Evolutionary conservation across 2,888 invertebrate species (phyloP), one percentile per base, ranked within the genome.

Genomic region (Nasonia oneida): DNA sequence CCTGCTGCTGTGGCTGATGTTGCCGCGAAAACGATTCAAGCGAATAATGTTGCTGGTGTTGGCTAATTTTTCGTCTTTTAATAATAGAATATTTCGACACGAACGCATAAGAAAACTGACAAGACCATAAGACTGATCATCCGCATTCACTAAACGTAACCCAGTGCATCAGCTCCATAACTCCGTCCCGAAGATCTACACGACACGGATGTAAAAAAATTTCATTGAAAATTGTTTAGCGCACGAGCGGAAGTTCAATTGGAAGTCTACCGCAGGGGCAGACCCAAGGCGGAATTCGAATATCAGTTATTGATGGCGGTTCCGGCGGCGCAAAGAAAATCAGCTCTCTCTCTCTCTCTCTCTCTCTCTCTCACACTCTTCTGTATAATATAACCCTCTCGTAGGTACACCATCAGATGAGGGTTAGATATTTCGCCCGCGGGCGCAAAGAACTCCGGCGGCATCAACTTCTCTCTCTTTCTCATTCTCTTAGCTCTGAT

Each of bases 291-390:
- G 85, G 89, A 90, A 91, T 90, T 89, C 89, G 90, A 90, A 90
- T 91, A 92, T 91, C 90, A 91, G 91, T 92, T 92, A 91, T 91
- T 90, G 92, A 91, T 91, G 91, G 90, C 70, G 78, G 88, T 86
- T 88, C 85, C 88, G 83, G 29, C 88, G 83, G 29, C n/a, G 18
- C 86, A 88, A 88, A 64, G 89, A 87, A 88, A 89, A 90, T 88
- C 87, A 47, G 81, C 86, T 74, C 75, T 67, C 73, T 12, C 50
- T 6, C 73, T n/a, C 14, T 79, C n/a, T 53, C 23, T 47, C 29
- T 15, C 15, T 15, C 53, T 53, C 23, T 23, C 23, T 23, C 23
- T 23, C 50, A 23, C 23, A 23, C 23, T 23, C 23, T 50, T 50
- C 10, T 50, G 14, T 14, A 15, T 61, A 18, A 15, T 61, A 18